phyloP scores from a whole-genome alignment of 2,888 invertebrate species.

The Lithophane semibrunnea region DNA sequence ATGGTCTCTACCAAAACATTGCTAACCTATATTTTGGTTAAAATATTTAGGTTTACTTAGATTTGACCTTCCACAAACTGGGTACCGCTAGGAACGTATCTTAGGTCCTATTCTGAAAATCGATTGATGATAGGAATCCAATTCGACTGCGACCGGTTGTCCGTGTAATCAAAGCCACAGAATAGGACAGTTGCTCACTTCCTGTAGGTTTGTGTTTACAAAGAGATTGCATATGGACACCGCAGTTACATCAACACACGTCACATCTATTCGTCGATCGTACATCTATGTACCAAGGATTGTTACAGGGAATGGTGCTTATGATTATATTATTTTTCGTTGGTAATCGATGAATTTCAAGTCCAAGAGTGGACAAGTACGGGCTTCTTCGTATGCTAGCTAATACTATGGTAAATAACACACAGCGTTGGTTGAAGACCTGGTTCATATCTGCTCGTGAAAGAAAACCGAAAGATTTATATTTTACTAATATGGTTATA shows the following conservation, averaged over 20 bases:
- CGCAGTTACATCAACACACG: neutral
- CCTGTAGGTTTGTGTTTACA: conserved; percentile 10
- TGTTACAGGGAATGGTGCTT: neutral
- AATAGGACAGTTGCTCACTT: conserved; percentile 18
- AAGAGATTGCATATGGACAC: conserved; percentile 5
- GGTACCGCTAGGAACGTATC: neutral
- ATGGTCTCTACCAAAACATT: neutral
- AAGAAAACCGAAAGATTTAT: neutral
- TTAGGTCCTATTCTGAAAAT: neutral
- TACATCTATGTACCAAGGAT: neutral
- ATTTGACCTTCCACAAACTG: neutral
- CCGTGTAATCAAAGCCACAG: conserved; percentile 22
- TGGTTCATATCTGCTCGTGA: neutral
- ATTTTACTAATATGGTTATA: too few relatives aligned
- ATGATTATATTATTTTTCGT: neutral
- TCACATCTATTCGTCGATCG: neutral
- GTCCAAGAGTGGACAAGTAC: neutral
- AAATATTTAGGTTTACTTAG: neutral
- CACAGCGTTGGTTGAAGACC: too few relatives aligned
- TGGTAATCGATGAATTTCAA: neutral
- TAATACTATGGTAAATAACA: neutral
- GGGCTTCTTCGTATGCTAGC: neutral
- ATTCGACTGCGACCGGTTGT: neutral
- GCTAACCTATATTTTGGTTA: too few relatives aligned
- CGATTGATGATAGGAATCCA: neutral